Conservation (phyloP, 2,888 invertebrate species). For the Dynastes maya region DNA sequence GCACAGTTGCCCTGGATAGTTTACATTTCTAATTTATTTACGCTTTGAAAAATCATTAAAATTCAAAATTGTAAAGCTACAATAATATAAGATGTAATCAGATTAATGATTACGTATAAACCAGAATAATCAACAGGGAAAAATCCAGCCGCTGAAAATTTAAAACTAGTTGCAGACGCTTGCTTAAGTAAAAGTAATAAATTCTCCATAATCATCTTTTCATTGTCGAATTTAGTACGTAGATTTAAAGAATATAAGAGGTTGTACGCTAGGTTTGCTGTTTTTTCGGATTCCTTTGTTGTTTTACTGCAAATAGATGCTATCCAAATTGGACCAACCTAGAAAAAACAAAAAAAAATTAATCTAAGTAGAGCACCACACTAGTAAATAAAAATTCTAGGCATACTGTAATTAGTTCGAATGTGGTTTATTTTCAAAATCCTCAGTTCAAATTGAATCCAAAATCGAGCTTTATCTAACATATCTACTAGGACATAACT, state of each 20-base stretch:
- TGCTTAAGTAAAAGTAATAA: slow-evolving; percentile 26
- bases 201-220: slow-evolving; percentile 3
- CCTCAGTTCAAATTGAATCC: too few species aligned
- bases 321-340: slow-evolving; percentile 34
- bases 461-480: too few species aligned
- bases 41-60: not conserved
- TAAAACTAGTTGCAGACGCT: slow-evolving; percentile 10
- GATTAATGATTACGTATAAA: slow-evolving; percentile 30
- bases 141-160: slow-evolving; percentile 34
- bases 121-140: slow-evolving; percentile 33
- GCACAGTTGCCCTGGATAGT: too few species aligned
- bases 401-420: too few species aligned
- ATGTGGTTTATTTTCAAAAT: too few species aligned
- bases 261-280: not conserved
- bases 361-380: too few species aligned
- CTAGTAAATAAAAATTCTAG: too few species aligned
- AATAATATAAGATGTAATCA: slow-evolving; percentile 34
- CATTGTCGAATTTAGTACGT: not conserved
- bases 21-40: not conserved
- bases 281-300: slow-evolving; percentile 35
- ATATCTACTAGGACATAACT: too few species aligned
- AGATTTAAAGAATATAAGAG: slow-evolving; percentile 17
- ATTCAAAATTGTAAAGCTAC: slow-evolving; percentile 25
- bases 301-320: slow-evolving; percentile 29
- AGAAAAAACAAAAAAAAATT: not conserved